A percentile compares a stretch with the other conserved stretches of the same genome.
phyloP scores from a whole-genome alignment of 1,140 invertebrate species.

The Scaptomyza hsui region DNA sequence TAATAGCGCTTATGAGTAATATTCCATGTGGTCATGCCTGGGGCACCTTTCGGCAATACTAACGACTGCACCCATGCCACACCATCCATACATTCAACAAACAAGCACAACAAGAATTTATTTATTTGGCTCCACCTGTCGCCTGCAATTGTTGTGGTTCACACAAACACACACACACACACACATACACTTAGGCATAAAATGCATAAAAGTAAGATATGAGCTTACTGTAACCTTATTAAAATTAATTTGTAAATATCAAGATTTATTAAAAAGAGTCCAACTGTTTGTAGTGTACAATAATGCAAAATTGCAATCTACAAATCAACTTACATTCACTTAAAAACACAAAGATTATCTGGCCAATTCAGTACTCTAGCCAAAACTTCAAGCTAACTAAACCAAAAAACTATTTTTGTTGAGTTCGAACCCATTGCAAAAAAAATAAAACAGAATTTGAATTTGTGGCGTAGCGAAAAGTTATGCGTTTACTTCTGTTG shows the following conservation, averaged over 20 bases:
- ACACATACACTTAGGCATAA: not conserved
- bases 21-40: conserved; percentile 48
- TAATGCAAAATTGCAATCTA: not conserved
- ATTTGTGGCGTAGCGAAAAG: not conserved
- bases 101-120: conserved; percentile 18
- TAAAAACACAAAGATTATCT: not conserved
- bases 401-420: not conserved
- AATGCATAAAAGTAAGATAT: not conserved
- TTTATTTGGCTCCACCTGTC: conserved; percentile 49
- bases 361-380: too few relatives aligned
- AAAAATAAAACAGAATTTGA: not conserved
- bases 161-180: not conserved
- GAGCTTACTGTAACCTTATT: too few relatives aligned
- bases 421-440: not conserved
- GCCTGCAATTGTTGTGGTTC: conserved; percentile 35
- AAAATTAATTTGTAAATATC: too few relatives aligned
- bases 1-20: conserved; percentile 59
- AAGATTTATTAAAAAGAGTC: too few relatives aligned
- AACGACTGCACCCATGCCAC: conserved; percentile 30
- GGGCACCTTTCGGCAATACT: conserved; percentile 38
- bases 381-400: not conserved
- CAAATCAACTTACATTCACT: not conserved
- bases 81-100: not conserved
- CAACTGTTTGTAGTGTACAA: too few relatives aligned
- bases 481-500: not conserved